These are phyloP conservation scores for Eristalis arbustorum DNA, from an alignment of 2,888 invertebrate genomes.

Conservation along the genomic window DNA sequence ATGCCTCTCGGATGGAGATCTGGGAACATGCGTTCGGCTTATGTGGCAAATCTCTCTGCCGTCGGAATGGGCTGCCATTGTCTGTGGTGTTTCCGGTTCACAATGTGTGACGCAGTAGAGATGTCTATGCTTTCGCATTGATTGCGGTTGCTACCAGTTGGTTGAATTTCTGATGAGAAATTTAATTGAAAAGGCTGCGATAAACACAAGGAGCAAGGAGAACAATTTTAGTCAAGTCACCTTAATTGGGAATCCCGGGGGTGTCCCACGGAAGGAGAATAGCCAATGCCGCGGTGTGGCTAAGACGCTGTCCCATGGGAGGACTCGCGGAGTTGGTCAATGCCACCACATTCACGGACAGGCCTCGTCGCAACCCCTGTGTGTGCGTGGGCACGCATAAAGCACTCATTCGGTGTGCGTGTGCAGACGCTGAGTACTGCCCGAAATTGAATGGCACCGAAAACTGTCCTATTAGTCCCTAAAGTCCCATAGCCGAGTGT, in stretches of 20 bases:
- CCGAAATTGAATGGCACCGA: constrained; percentile 37
- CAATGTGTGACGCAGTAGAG: background rate
- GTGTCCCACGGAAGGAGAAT: too few relatives aligned
- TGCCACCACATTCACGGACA: background rate
- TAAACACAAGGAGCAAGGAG: background rate
- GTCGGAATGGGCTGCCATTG: background rate
- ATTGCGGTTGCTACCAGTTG: too few relatives aligned
- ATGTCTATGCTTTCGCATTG: background rate
- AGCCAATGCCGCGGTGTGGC: too few relatives aligned
- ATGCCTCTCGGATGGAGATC: constrained; percentile 31
- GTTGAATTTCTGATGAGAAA: constrained; percentile 47
- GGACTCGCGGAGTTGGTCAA: background rate
- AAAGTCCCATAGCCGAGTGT: constrained; percentile 37
- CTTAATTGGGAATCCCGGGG: background rate
- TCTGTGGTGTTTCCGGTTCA: background rate
- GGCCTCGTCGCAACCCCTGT: too few relatives aligned
- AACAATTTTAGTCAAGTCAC: background rate
- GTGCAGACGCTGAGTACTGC: constrained; percentile 4
- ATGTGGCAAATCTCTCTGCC: background rate
- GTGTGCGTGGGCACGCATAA: background rate
- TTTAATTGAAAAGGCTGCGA: constrained; percentile 21
- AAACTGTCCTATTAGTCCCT: constrained; percentile 47
- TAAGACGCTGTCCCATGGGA: background rate
- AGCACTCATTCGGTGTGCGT: background rate
- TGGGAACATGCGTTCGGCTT: constrained; percentile 28